Conservation (phyloP, 1,140 invertebrate species). For the Linepithema humile region DNA sequence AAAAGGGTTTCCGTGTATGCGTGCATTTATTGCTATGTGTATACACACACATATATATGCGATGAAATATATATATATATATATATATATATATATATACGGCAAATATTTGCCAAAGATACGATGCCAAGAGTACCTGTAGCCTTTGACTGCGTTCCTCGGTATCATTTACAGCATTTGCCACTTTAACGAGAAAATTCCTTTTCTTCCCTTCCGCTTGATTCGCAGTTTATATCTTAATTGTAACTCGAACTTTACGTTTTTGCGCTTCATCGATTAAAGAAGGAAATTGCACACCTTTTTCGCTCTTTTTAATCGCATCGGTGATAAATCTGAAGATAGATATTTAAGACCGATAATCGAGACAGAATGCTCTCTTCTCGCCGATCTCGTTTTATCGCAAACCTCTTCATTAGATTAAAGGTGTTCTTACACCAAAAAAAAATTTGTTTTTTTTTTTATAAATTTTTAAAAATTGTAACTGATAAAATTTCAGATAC, state of each 20-base stretch:
- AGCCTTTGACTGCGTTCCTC: background rate
- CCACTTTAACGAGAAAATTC: conserved; percentile 5
- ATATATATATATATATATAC: too few relatives aligned
- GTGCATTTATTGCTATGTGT: too few relatives aligned
- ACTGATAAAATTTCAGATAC: background rate
- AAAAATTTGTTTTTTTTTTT: background rate
- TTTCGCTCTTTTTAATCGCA: background rate
- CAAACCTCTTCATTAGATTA: background rate
- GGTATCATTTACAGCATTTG: conserved; percentile 50
- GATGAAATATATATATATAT: too few relatives aligned
- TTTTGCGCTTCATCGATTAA: background rate
- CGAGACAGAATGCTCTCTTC: conserved; percentile 54
- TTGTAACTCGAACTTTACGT: background rate
- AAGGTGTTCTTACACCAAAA: background rate
- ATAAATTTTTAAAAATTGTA: background rate
- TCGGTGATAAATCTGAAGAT: background rate
- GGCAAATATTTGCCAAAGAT: background rate
- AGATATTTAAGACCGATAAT: conserved; percentile 11
- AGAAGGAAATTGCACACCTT: background rate
- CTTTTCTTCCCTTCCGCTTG: background rate
- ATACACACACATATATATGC: too few relatives aligned
- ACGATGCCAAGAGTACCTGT: conserved; percentile 28
- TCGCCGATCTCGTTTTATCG: conserved; percentile 62
- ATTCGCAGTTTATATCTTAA: background rate
- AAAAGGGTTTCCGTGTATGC: background rate